These are phyloP conservation scores for Catocala nupta DNA, from an alignment of 2,888 invertebrate species.

Conservation along the genomic window DNA sequence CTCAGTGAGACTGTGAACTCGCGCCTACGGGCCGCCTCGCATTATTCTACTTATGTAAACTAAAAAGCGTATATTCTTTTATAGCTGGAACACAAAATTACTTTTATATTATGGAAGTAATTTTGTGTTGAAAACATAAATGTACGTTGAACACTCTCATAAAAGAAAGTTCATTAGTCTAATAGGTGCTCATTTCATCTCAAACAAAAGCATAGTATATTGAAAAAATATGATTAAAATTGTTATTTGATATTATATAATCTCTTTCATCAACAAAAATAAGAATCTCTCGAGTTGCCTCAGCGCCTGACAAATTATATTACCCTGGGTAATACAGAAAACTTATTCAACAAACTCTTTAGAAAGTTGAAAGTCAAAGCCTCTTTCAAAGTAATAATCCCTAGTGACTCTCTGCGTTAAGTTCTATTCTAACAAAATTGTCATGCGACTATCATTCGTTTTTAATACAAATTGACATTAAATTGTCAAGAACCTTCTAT, in stretches of 20 bases:
- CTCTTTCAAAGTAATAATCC: conserved; percentile 71
- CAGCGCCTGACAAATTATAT: conserved; percentile 69
- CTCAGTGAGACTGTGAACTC: conserved; percentile 72
- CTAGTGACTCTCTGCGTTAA: conserved; percentile 63
- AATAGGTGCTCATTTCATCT: conserved; percentile 1
- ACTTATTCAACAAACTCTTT: conserved; percentile 77
- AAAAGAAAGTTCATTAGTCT: conserved; percentile 8
- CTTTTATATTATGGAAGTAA: conserved; percentile 14
- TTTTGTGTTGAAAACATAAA: not conserved
- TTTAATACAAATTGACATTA: conserved; percentile 36
- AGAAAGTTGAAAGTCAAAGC: conserved; percentile 76
- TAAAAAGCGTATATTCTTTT: conserved; percentile 32
- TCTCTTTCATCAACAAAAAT: conserved; percentile 50
- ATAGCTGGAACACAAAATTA: conserved; percentile 24
- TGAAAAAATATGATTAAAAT: conserved; percentile 28
- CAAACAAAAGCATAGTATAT: not conserved
- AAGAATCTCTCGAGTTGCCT: conserved; percentile 56
- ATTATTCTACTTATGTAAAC: conserved; percentile 49
- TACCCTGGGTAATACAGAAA: conserved; percentile 73
- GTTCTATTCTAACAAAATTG: conserved; percentile 67
- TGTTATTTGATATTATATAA: conserved; percentile 39
- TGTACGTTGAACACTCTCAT: not conserved
- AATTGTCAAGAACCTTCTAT: conserved; percentile 16
- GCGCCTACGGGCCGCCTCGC: conserved; percentile 68
- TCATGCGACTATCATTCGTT: conserved; percentile 49